A percentile compares a stretch with the other conserved stretches of the same genome.
Evolutionary conservation across 2,797 vertebrate species (phyloP).

Genomic region (Leucoraja ocellata): DNA sequence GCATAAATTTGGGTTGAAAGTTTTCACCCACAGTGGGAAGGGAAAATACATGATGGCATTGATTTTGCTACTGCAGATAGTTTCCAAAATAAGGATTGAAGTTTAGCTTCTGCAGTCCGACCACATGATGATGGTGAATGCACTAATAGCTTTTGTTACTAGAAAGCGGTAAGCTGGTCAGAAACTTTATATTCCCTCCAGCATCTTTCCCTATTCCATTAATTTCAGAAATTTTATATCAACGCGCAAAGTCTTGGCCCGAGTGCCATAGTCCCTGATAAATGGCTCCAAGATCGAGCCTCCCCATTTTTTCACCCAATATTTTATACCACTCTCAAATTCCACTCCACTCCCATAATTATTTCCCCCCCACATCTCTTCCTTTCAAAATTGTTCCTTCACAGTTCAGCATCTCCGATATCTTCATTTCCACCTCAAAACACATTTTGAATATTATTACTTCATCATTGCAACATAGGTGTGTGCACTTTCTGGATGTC

Average conservation of each 20-base stretch:
- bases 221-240: not conserved
- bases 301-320: no score
- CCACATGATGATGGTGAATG: not conserved
- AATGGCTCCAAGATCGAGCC: not conserved
- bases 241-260: not conserved
- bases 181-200: not conserved
- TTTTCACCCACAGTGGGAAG: not conserved
- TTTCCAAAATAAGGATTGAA: not conserved
- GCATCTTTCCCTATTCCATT: not conserved
- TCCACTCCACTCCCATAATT: no score
- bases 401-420: no score
- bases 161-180: not conserved
- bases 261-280: not conserved
- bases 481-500: no score
- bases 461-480: no score
- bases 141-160: not conserved
- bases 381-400: no score
- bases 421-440: no score
- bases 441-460: no score
- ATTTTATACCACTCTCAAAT: no score
- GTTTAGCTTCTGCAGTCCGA: not conserved
- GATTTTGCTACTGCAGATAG: not conserved
- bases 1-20: not conserved
- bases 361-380: no score
- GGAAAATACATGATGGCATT: not conserved